Conservation (phyloP, 2,113 vertebrate genomes). For the Tringa solitaria region DNA sequence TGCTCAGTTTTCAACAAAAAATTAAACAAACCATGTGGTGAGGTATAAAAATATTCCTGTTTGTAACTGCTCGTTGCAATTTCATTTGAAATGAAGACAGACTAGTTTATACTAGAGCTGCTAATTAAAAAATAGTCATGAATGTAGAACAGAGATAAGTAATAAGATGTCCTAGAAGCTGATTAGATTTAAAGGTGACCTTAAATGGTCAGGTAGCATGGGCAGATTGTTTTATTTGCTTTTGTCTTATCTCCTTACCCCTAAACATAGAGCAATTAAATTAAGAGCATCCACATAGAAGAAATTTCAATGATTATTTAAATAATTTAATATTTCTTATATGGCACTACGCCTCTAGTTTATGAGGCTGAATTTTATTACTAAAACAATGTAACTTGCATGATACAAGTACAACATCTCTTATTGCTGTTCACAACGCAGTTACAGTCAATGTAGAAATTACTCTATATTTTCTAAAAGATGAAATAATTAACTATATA, state of each 20-base stretch:
- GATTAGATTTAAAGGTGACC: constrained; percentile 37
- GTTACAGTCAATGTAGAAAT: neutral
- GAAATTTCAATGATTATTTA: neutral
- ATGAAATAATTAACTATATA: neutral
- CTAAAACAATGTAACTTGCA: neutral
- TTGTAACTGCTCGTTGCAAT: neutral
- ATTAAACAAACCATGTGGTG: neutral
- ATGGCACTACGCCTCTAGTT: neutral
- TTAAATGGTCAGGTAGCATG: neutral
- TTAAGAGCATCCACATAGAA: neutral
- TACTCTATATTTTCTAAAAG: neutral
- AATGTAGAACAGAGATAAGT: constrained; percentile 10
- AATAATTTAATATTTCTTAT: neutral
- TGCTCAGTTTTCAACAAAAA: neutral
- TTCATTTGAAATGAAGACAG: constrained; percentile 1
- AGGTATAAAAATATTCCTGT: neutral
- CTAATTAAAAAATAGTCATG: constrained; percentile 31
- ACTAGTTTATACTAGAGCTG: neutral
- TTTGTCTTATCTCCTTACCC: neutral
- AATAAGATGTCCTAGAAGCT: neutral
- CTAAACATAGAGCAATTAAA: neutral
- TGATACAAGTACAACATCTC: neutral
- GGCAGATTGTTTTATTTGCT: neutral
- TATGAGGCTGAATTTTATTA: neutral
- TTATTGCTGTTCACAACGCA: neutral